These are phyloP conservation scores for Psittacula derbiana DNA, from an alignment of 2,797 vertebrate genomes.

Conservation along the genomic window DNA sequence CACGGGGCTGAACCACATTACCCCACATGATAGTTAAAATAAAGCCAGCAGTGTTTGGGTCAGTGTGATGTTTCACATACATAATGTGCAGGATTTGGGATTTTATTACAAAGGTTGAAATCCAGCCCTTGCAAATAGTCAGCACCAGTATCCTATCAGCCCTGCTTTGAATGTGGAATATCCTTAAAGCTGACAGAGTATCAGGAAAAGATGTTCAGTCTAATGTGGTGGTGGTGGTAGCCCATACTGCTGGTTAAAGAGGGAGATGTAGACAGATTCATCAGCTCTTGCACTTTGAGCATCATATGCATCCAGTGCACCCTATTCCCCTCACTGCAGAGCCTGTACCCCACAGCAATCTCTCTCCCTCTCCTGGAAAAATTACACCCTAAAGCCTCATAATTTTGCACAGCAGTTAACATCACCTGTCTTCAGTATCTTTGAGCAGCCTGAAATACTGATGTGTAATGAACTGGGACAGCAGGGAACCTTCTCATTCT, in stretches of 20 bases:
- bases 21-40: background rate
- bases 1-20: background rate
- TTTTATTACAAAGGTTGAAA: background rate
- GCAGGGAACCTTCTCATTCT: background rate
- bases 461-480: background rate
- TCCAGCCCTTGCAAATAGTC: background rate
- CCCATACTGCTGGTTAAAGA: background rate
- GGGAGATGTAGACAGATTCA: background rate
- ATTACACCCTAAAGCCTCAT: background rate
- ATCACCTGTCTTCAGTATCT: background rate
- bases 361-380: background rate
- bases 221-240: background rate
- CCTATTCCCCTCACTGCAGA: background rate
- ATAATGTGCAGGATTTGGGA: background rate
- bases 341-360: background rate
- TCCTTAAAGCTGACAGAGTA: background rate
- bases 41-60: background rate
- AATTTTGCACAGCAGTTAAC: background rate
- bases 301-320: background rate
- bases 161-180: background rate
- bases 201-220: background rate
- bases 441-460: background rate
- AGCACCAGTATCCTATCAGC: background rate
- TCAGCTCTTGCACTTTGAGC: background rate
- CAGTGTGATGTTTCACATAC: background rate